A percentile compares a stretch with the other conserved stretches of the same genome.
Evolutionary conservation across 2,113 vertebrate species (phyloP).

Genomic region (Anser brachyrhynchus): DNA sequence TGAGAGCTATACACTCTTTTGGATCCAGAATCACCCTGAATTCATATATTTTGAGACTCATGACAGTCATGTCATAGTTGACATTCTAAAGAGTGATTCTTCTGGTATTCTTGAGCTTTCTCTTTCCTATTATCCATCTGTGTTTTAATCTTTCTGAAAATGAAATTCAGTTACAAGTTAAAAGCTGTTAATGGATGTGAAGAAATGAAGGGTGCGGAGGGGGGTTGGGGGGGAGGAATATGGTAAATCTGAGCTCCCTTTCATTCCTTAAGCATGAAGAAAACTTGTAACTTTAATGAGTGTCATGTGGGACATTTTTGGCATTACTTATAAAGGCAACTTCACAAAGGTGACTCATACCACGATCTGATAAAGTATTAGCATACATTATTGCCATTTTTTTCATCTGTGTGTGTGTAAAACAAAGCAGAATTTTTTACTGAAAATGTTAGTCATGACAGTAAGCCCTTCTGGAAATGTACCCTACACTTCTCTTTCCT

Average conservation of each 20-base stretch:
- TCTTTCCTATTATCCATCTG: slow-evolving; percentile 50
- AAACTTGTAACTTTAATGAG: background rate
- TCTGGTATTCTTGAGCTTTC: background rate
- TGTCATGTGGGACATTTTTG: background rate
- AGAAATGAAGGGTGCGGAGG: slow-evolving; percentile 1
- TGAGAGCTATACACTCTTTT: background rate
- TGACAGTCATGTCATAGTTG: background rate
- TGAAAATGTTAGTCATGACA: background rate
- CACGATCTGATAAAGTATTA: background rate
- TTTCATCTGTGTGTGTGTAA: background rate
- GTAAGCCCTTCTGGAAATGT: background rate
- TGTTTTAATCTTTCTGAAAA: slow-evolving; percentile 65
- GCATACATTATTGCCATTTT: background rate
- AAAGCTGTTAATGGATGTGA: slow-evolving; percentile 71
- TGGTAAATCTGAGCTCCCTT: slow-evolving; percentile 30
- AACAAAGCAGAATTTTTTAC: background rate
- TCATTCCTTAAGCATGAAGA: slow-evolving; percentile 31
- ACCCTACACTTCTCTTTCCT: background rate
- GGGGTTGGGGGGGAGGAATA: background rate
- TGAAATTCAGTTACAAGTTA: slow-evolving; percentile 66
- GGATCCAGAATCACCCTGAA: background rate
- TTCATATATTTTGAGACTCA: background rate
- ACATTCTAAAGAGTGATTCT: background rate
- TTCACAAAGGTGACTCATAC: slow-evolving; percentile 19
- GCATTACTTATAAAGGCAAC: background rate